Evolutionary conservation across 2,113 vertebrate species (phyloP).

Genomic region (Machaerirhynchus nigripectus): DNA sequence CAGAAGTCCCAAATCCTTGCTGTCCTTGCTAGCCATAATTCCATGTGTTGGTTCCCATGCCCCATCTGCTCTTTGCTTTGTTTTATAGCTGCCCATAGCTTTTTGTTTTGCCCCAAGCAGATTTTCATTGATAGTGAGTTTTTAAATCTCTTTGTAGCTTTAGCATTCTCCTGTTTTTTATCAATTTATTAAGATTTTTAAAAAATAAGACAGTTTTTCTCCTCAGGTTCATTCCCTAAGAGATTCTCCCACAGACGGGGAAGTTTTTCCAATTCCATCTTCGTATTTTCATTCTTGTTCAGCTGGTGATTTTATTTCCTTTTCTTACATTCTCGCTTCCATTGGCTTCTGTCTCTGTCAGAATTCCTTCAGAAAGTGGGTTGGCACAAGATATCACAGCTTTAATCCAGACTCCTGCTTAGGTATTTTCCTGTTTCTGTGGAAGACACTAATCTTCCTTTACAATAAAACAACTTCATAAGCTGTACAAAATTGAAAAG

Average conservation of each 20-base stretch:
- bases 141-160: background rate
- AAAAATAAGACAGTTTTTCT: background rate
- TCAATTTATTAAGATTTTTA: background rate
- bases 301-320: background rate
- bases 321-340: background rate
- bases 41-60: background rate
- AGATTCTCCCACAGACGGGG: background rate
- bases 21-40: background rate
- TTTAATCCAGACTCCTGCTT: background rate
- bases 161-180: background rate
- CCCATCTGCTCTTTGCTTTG: background rate
- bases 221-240: background rate
- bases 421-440: constrained; percentile 14
- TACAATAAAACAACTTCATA: constrained; percentile 64
- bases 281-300: background rate
- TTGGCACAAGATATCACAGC: background rate
- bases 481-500: constrained; percentile 70
- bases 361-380: background rate
- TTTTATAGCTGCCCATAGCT: background rate
- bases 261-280: background rate
- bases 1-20: background rate
- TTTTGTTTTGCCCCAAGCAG: background rate
- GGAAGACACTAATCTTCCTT: constrained; percentile 58
- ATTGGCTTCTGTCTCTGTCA: background rate
- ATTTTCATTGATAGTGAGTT: background rate